Conservation (phyloP, 2,113 vertebrate species). For the Chloebia gouldiae region DNA sequence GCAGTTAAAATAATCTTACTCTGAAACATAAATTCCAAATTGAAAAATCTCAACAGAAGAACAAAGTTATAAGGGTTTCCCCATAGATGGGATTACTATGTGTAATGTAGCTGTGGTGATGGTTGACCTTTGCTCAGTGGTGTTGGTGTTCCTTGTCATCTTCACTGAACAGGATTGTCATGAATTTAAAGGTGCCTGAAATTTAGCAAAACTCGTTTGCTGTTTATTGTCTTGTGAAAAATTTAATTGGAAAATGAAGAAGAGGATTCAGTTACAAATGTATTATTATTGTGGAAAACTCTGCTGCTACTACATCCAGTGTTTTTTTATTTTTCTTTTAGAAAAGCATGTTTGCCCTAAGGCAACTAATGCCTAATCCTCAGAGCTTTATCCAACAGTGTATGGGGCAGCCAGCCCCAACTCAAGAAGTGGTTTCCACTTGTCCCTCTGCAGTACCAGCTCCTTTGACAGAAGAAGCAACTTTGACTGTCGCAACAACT, state of each 20-base stretch:
- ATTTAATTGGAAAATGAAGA: neutral
- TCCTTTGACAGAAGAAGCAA: neutral
- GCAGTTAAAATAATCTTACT: neutral
- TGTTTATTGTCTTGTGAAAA: neutral
- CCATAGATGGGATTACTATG: neutral
- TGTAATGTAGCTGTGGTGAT: neutral
- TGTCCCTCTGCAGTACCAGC: neutral
- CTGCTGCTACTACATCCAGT: neutral
- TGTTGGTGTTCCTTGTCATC: neutral
- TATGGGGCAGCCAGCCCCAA: constrained; percentile 67
- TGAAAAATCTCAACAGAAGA: neutral
- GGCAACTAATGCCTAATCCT: constrained; percentile 83
- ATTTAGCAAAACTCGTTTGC: neutral
- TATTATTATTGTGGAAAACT: neutral
- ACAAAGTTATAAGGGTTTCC: neutral
- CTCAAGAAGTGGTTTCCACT: neutral
- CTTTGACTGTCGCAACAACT: constrained; percentile 12
- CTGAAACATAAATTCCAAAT: neutral
- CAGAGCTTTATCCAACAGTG: constrained; percentile 92
- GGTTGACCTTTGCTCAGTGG: neutral
- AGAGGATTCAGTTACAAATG: neutral
- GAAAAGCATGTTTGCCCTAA: constrained; percentile 90
- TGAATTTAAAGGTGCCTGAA: neutral
- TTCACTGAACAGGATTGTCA: neutral
- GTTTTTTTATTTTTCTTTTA: constrained; percentile 44